These are phyloP conservation scores for Berghia stephanieae DNA, from an alignment of 1,140 invertebrate species.

Conservation along the genomic window DNA sequence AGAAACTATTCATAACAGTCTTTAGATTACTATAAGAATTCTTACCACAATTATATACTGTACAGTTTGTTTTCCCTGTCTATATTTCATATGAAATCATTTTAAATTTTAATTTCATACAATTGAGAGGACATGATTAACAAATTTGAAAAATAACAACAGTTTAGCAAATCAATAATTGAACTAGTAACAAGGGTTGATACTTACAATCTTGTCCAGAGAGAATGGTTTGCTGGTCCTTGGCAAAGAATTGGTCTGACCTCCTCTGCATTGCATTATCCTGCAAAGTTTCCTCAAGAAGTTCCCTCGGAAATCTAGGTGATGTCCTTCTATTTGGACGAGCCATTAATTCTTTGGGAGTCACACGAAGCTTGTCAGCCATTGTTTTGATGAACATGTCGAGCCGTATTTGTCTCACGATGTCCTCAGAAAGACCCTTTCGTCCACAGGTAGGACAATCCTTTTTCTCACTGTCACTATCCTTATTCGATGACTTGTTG, in stretches of 20 bases:
- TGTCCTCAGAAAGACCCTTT: not conserved
- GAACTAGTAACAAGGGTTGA: not conserved
- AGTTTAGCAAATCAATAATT: not conserved
- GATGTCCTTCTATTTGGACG: not conserved
- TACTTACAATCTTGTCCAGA: conserved; percentile 1
- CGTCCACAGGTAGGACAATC: not conserved
- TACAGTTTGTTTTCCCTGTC: too few relatives aligned
- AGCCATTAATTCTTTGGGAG: not conserved
- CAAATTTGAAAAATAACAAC: not conserved
- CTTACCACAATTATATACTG: too few relatives aligned
- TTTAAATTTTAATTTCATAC: too few relatives aligned
- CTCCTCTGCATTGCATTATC: not conserved
- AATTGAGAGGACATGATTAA: not conserved
- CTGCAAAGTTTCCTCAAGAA: not conserved
- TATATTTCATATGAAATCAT: too few relatives aligned
- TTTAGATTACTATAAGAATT: too few relatives aligned
- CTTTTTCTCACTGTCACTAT: not conserved
- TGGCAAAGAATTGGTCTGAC: conserved; percentile 1
- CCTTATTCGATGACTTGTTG: too few relatives aligned
- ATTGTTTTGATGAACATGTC: not conserved
- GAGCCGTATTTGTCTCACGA: not conserved
- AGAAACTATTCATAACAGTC: too few relatives aligned
- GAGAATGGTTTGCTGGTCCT: not conserved
- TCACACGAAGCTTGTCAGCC: not conserved
- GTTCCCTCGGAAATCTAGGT: not conserved